These are phyloP conservation scores for Porites rus DNA, from an alignment of 92 coral and sea anemone species.

Conservation along the genomic window DNA sequence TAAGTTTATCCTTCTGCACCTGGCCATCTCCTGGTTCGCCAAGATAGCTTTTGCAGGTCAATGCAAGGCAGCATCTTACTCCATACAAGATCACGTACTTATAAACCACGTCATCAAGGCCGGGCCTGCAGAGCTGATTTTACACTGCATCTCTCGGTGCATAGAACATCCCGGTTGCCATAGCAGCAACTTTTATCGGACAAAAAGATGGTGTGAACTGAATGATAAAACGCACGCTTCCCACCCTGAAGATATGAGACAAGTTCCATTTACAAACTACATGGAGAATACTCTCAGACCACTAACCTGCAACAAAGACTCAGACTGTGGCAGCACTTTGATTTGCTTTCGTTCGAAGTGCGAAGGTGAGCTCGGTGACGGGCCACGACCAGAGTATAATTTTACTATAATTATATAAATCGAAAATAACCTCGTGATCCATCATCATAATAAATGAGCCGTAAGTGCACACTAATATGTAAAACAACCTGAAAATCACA, in stretches of 20 bases:
- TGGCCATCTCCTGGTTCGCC: neutral
- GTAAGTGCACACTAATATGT: too few relatives aligned
- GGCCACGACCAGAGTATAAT: neutral
- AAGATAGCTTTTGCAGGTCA: neutral
- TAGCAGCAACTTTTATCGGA: conserved; percentile 23
- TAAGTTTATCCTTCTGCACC: neutral
- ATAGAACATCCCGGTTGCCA: conserved; percentile 11
- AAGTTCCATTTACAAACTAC: conserved; percentile 2
- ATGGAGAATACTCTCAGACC: conserved; percentile 9
- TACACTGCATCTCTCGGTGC: neutral
- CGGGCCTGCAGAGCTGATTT: neutral
- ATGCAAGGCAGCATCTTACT: neutral
- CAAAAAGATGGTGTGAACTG: neutral
- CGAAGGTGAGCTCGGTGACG: neutral
- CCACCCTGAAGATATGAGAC: conserved; percentile 1
- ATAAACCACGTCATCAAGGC: conserved; percentile 9
- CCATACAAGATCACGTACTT: neutral
- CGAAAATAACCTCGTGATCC: too few relatives aligned
- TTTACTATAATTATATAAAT: too few relatives aligned
- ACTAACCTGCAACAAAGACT: neutral
- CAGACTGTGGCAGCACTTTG: neutral
- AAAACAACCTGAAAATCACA: too few relatives aligned
- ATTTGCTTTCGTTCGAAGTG: conserved; percentile 1
- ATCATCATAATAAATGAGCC: too few relatives aligned
- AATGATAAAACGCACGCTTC: conserved; percentile 19